phyloP scores from a whole-genome alignment of 2,113 vertebrate species.

The Tetraodon nigroviridis region DNA sequence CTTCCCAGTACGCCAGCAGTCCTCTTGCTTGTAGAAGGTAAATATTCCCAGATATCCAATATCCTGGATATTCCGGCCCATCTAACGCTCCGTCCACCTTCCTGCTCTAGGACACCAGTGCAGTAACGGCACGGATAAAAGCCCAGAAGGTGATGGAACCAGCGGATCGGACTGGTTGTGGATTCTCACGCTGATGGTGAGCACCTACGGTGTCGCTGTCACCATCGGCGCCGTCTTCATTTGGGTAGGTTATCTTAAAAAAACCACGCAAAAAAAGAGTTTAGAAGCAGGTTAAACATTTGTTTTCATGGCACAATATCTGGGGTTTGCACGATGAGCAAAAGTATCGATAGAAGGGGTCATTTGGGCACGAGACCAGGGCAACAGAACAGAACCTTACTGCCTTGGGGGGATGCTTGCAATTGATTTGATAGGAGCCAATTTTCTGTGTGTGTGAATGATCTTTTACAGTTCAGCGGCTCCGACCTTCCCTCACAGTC shows the following conservation, averaged over 20 bases:
- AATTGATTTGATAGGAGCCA: no score
- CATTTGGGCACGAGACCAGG: no score
- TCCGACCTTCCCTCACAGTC: neutral
- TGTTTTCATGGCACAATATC: no score
- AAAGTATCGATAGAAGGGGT: no score
- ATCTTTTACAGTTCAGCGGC: no score
- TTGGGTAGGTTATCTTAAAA: constrained; percentile 32
- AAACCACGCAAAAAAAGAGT: no score
- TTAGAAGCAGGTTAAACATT: no score
- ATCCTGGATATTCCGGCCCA: neutral
- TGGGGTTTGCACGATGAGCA: no score
- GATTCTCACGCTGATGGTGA: neutral
- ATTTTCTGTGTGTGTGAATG: no score
- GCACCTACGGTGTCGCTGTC: constrained; percentile 21
- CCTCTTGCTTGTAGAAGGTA: constrained; percentile 44
- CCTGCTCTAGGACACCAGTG: constrained; percentile 21
- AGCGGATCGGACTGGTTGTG: constrained; percentile 10
- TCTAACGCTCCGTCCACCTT: neutral
- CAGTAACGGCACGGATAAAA: rapidly evolving
- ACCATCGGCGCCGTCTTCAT: constrained; percentile 1
- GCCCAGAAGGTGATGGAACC: rapidly evolving
- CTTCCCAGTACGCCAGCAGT: rapidly evolving
- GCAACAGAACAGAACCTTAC: no score
- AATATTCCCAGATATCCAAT: neutral
- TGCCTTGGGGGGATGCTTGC: no score